Evolutionary conservation across 2,797 vertebrate genomes (phyloP), one percentile per base, ranked within the genome.

Genomic region (Alauda arvensis): DNA sequence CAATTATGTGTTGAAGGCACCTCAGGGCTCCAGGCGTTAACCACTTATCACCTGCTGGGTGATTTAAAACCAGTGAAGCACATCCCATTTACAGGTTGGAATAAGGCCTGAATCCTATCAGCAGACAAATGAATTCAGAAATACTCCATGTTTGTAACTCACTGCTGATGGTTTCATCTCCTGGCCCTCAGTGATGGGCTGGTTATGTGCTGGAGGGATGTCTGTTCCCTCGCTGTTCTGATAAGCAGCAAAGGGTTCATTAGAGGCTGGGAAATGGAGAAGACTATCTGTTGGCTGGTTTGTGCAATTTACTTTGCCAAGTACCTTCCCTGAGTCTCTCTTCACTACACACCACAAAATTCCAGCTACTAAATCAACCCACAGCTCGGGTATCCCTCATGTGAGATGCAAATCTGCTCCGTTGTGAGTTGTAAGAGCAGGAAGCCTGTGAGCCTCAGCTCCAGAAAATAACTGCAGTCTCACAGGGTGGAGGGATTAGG

Each of bases 1-100:
- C 80, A 93, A 81, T 89, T 84, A 69, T 62, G 66, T 81, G 94
- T 91, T 91, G 89, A 91, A 95, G 92, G 61, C 89, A 93, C 57
- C 80, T 92, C 55, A 70, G 68, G 75, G 92, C 74, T 93, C 80
- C 82, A 56, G 76, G 83, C 66, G 2, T 81, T 91, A 85, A 84
- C 78, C 84, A 94, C 88, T 94, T 91, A 88, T 94, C 89, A 85
- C 71, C 72, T 92, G 79, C 82, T 83, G 83, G 89, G 67, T 82
- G 57, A 81, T 88, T 85, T 87, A 92, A 77, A 94, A 63, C 84
- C 40, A 79, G 80, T 49, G 80, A 85, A 91, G 87, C 87, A 79
- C 42, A 87, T 48, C 74, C 75, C 76, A 56, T 79, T 77, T 94
- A 57, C 81, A 91, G 85, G 65, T 59, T 70, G 37, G n/a, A 77